A percentile compares a stretch with the other conserved stretches of the same genome.
These are phyloP conservation scores for Tichodroma muraria DNA, from an alignment of 2,113 vertebrate species.

Conservation along the genomic window DNA sequence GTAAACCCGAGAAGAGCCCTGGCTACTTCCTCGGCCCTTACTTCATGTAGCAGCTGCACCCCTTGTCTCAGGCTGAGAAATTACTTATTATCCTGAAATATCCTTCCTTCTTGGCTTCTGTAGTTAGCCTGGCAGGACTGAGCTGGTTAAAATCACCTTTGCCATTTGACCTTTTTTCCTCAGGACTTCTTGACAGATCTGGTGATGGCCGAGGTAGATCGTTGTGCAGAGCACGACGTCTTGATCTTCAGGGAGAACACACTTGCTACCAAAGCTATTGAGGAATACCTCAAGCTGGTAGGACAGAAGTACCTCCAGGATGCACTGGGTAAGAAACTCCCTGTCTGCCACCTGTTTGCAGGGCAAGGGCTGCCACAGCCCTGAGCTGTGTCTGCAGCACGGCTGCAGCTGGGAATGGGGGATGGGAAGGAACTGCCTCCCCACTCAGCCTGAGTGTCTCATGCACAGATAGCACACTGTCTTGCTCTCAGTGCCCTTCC, in stretches of 20 bases:
- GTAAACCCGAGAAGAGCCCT: background rate
- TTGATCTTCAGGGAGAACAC: slow-evolving; percentile 98
- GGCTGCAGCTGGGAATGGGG: background rate
- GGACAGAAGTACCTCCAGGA: slow-evolving; percentile 96
- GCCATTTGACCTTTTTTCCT: slow-evolving; percentile 18
- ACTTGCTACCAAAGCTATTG: slow-evolving; percentile 93
- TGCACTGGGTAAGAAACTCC: slow-evolving; percentile 82
- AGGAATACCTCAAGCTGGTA: slow-evolving; percentile 95
- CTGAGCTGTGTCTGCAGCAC: background rate
- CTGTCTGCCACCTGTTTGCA: background rate
- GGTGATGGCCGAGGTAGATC: slow-evolving; percentile 96
- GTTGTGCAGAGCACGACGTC: slow-evolving; percentile 92
- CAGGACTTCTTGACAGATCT: slow-evolving; percentile 96
- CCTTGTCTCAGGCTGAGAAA: background rate
- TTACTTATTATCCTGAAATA: background rate
- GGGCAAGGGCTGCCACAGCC: background rate
- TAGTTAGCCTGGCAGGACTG: background rate
- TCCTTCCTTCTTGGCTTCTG: background rate
- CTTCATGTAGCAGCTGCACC: background rate
- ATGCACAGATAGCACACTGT: background rate
- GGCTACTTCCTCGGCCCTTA: background rate
- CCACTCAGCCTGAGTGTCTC: background rate
- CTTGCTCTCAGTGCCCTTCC: background rate
- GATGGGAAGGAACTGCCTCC: background rate
- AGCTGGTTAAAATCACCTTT: slow-evolving; percentile 9